phyloP scores from a whole-genome alignment of 1,140 invertebrate genomes.

The Euborellia annulipes region DNA sequence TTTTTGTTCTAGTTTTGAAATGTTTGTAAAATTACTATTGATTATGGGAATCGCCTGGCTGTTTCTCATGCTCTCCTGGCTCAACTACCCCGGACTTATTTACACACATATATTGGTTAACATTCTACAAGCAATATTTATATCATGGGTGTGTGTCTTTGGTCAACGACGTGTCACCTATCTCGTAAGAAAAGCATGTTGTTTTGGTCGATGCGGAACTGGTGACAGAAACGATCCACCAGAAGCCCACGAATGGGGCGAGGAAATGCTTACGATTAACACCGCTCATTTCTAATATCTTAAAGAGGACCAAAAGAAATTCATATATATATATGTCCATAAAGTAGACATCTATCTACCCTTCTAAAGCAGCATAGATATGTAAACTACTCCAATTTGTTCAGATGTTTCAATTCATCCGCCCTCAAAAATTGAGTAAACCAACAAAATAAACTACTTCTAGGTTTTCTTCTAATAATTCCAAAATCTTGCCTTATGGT shows the following conservation, averaged over 20 bases:
- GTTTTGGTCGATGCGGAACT: conserved; percentile 36
- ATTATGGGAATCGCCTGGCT: conserved; percentile 58
- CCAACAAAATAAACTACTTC: no score
- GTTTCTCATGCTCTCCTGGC: conserved; percentile 53
- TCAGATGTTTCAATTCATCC: no score
- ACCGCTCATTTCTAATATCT: conserved; percentile 39
- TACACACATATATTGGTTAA: conserved; percentile 60
- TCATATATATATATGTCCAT: no score
- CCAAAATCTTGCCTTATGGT: no score
- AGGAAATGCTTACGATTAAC: conserved; percentile 72
- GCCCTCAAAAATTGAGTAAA: no score
- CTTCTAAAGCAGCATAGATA: no score
- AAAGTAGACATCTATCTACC: no score
- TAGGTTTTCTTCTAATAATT: no score
- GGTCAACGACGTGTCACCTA: conserved; percentile 60
- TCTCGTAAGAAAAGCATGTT: conserved; percentile 58
- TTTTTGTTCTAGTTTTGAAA: conserved; percentile 47
- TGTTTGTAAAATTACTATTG: conserved; percentile 54
- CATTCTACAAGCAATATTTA: conserved; percentile 47
- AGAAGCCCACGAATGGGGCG: conserved; percentile 58
- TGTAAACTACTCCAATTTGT: no score
- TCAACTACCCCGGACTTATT: conserved; percentile 47
- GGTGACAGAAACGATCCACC: conserved; percentile 36
- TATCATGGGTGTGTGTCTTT: conserved; percentile 58
- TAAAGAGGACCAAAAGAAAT: no score